These are phyloP conservation scores for Oryzias sinensis DNA, from an alignment of 2,797 vertebrate genomes.

Conservation along the genomic window DNA sequence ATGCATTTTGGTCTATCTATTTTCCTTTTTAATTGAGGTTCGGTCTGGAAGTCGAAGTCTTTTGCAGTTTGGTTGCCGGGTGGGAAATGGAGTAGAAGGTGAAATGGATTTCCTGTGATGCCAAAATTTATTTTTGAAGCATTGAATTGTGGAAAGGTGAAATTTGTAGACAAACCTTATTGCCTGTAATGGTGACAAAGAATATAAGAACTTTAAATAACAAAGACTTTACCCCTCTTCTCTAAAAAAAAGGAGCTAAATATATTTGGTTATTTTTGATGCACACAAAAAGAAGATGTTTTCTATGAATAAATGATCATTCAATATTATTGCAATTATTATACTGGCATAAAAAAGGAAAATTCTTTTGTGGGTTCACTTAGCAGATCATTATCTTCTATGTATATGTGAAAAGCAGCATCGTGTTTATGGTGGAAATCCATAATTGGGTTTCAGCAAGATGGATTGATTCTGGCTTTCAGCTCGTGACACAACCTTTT, in stretches of 20 bases:
- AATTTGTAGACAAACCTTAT: conserved; percentile 13
- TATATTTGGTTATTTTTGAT: too few relatives aligned
- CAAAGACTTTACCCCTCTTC: too few relatives aligned
- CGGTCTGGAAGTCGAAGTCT: too few relatives aligned
- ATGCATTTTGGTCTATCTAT: too few relatives aligned
- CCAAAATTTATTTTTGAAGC: not conserved
- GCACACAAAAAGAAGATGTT: not conserved
- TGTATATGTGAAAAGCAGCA: conserved; percentile 16
- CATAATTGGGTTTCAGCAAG: conserved; percentile 61
- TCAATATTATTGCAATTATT: not conserved
- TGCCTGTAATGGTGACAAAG: not conserved
- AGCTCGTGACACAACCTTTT: conserved; percentile 65
- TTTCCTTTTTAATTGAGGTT: too few relatives aligned
- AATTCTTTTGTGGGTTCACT: conserved; percentile 6
- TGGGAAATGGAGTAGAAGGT: not conserved
- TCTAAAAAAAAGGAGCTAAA: too few relatives aligned
- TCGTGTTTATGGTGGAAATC: conserved; percentile 47
- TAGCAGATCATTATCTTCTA: conserved; percentile 19
- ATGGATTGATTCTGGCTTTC: conserved; percentile 62
- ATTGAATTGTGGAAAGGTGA: conserved; percentile 17
- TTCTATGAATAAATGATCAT: conserved; percentile 28
- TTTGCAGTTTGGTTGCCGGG: not conserved
- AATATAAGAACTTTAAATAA: too few relatives aligned
- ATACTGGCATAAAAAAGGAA: too few relatives aligned
- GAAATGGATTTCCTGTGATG: not conserved